Percentiles rank a stretch among this genome's conserved stretches.
Evolutionary conservation across 2,888 invertebrate species (phyloP).

Genomic region (Arctia plantaginis): DNA sequence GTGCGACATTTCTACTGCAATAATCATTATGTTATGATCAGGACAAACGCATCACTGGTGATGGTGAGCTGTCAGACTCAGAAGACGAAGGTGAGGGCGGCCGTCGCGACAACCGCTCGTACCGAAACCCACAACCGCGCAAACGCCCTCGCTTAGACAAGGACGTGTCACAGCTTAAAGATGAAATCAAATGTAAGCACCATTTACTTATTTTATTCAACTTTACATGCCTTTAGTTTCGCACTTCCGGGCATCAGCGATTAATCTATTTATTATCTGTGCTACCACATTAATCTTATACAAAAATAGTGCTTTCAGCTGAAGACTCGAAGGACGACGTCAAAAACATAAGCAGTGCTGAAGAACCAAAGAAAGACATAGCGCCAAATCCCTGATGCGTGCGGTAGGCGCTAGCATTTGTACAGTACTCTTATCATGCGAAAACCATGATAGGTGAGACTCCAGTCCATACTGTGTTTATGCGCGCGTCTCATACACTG

Average conservation of each 20-base stretch:
- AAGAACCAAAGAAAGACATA: slow-evolving; percentile 89
- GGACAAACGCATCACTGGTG: slow-evolving; percentile 97
- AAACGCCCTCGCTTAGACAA: slow-evolving; percentile 92
- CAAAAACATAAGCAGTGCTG: slow-evolving; percentile 84
- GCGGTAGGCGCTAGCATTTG: slow-evolving; percentile 54
- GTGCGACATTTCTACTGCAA: background rate
- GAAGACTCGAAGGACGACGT: slow-evolving; percentile 89
- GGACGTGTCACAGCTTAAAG: slow-evolving; percentile 86
- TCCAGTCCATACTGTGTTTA: slow-evolving; percentile 33
- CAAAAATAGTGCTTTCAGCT: slow-evolving; percentile 71
- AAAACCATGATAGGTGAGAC: slow-evolving; percentile 37
- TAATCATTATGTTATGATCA: slow-evolving; percentile 35
- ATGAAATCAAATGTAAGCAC: slow-evolving; percentile 88
- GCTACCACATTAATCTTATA: slow-evolving; percentile 13
- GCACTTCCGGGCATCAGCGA: background rate
- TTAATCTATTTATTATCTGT: background rate
- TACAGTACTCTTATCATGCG: slow-evolving; percentile 45
- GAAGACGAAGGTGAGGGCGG: slow-evolving; percentile 95
- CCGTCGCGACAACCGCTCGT: slow-evolving; percentile 89
- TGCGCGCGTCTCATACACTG: slow-evolving; percentile 24
- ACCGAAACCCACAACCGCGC: slow-evolving; percentile 85
- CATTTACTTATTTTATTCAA: background rate
- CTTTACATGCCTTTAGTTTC: background rate
- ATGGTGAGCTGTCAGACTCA: slow-evolving; percentile 97
- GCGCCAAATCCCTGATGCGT: slow-evolving; percentile 88